These are phyloP conservation scores for Sinocyclocheilus maitianheensis DNA, from an alignment of 2,113 vertebrate species.

Conservation along the genomic window DNA sequence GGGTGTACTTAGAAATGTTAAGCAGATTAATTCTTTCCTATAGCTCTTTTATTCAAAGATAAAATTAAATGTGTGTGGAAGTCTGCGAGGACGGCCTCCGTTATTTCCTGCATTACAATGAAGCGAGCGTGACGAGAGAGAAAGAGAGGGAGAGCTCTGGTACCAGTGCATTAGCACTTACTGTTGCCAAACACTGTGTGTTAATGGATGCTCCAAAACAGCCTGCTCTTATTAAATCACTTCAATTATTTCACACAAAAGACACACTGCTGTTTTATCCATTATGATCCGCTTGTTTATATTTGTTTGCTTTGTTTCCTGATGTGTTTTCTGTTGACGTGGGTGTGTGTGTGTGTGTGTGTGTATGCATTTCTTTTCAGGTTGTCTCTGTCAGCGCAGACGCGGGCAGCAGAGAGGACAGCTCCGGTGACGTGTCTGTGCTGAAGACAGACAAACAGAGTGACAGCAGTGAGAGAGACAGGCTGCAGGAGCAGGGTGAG, in stretches of 20 bases:
- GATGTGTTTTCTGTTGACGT: constrained; percentile 58
- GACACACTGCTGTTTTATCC: constrained; percentile 12
- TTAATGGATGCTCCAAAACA: constrained; percentile 73
- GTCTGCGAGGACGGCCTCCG: constrained; percentile 69
- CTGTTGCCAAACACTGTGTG: constrained; percentile 72
- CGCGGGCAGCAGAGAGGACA: constrained; percentile 70
- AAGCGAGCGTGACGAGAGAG: constrained; percentile 65
- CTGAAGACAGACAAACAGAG: constrained; percentile 57
- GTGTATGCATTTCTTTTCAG: constrained; percentile 67
- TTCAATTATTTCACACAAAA: constrained; percentile 62
- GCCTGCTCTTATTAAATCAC: constrained; percentile 71
- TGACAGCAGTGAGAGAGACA: constrained; percentile 65
- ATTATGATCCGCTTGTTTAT: constrained; percentile 6
- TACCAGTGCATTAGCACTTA: constrained; percentile 77
- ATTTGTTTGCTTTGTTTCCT: constrained; percentile 52
- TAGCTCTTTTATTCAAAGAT: constrained; percentile 92
- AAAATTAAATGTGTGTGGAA: constrained; percentile 92
- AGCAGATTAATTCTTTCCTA: constrained; percentile 99
- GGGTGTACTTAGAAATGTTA: constrained; percentile 99
- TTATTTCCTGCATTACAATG: constrained; percentile 77
- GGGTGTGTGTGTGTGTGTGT: neutral
- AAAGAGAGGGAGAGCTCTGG: constrained; percentile 63
- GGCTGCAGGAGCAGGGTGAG: constrained; percentile 77
- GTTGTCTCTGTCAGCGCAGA: constrained; percentile 68
- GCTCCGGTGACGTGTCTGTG: constrained; percentile 66